Percentiles rank a stretch among this genome's conserved stretches.
Conservation (phyloP, 2,113 vertebrate species). For the Leptobrachium leishanense region DNA sequence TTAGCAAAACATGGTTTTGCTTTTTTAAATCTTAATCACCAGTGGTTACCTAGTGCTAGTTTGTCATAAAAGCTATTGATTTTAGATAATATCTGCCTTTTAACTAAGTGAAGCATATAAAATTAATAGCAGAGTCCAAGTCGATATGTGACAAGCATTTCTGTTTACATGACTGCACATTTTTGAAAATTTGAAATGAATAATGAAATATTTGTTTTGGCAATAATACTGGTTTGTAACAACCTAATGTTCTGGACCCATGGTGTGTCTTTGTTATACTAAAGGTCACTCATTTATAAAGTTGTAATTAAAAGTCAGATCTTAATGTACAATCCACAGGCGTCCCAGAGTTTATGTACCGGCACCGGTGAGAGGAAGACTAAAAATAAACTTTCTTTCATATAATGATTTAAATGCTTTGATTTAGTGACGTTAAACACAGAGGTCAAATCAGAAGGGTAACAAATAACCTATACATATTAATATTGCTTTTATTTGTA, state of each 20-base stretch:
- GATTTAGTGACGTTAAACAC: conserved; percentile 4
- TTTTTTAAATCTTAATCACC: conserved; percentile 15
- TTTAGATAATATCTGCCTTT: conserved; percentile 26
- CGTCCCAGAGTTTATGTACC: conserved; percentile 19
- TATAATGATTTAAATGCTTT: conserved; percentile 24
- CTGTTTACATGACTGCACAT: conserved; percentile 22
- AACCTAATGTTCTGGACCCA: conserved; percentile 36
- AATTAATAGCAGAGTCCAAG: conserved; percentile 9
- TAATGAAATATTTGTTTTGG: conserved; percentile 47
- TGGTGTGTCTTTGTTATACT: conserved; percentile 28
- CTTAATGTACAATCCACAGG: conserved; percentile 40
- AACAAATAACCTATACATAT: no score
- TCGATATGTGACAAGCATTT: conserved; percentile 28
- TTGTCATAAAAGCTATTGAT: conserved; percentile 30
- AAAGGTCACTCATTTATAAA: conserved; percentile 44
- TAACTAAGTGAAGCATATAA: conserved; percentile 27
- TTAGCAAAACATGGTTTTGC: background rate
- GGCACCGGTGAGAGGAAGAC: conserved; percentile 5
- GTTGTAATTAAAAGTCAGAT: conserved; percentile 44
- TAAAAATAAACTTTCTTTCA: conserved; percentile 40
- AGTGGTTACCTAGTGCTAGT: conserved; percentile 1
- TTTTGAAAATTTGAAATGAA: conserved; percentile 32
- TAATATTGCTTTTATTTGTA: no score
- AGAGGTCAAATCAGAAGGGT: background rate
- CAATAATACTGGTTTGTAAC: conserved; percentile 18